phyloP scores from a whole-genome alignment of 2,113 vertebrate species.

The Solenodon paradoxus region DNA sequence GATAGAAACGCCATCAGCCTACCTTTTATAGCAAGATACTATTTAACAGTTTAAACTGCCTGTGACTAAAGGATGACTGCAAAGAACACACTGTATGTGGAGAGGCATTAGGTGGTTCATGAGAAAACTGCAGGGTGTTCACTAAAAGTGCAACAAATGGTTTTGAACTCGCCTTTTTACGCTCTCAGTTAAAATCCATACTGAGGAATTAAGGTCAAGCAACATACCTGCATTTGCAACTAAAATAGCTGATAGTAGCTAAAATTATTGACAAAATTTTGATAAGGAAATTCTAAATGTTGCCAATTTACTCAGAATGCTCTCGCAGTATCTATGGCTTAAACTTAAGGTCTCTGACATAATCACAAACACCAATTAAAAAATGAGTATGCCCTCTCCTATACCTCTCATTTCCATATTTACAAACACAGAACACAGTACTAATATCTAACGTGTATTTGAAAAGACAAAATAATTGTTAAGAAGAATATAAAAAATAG shows the following conservation, averaged over 20 bases:
- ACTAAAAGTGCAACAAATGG: conserved; percentile 23
- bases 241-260: not conserved
- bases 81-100: conserved; percentile 33
- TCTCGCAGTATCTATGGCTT: not conserved
- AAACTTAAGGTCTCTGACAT: not conserved
- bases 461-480: not conserved
- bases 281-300: not conserved
- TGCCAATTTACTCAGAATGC: not conserved
- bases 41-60: conserved; percentile 70
- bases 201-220: not conserved
- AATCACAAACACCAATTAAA: not conserved
- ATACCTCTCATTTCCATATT: not conserved
- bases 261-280: not conserved
- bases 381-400: not conserved
- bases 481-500: not conserved
- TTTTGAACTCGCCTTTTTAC: not conserved
- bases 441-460: not conserved
- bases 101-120: conserved; percentile 9
- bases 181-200: not conserved
- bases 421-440: not conserved
- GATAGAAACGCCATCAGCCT: conserved; percentile 72
- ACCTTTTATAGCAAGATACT: conserved; percentile 72
- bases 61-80: conserved; percentile 66
- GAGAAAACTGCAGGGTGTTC: conserved; percentile 16
- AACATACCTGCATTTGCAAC: conserved; percentile 42